A percentile compares a stretch with the other conserved stretches of the same genome.
Evolutionary conservation across 2,113 vertebrate species (phyloP).

Genomic region (Microtus montanus): DNA sequence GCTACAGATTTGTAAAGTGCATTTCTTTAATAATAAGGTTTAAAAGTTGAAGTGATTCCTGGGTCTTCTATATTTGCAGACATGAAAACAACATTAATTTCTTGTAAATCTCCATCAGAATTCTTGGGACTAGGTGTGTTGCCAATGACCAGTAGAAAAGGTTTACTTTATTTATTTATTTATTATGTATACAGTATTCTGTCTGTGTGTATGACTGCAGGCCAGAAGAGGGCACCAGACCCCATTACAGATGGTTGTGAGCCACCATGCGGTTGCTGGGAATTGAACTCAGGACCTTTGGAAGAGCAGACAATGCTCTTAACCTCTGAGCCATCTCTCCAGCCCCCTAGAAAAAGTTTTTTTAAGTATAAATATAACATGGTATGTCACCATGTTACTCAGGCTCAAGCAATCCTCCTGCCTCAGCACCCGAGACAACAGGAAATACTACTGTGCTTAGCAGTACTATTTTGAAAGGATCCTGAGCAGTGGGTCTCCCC

Average conservation of each 20-base stretch:
- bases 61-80: not conserved
- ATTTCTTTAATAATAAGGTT: not conserved
- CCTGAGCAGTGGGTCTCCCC: not conserved
- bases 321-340: no score
- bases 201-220: no score
- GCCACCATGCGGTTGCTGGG: no score
- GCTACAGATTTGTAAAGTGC: not conserved
- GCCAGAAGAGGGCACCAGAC: no score
- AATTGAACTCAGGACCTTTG: no score
- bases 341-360: no score
- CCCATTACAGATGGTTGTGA: no score
- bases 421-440: not conserved
- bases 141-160: not conserved
- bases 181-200: no score
- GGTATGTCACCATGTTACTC: not conserved
- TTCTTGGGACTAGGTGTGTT: not conserved
- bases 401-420: not conserved
- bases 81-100: not conserved
- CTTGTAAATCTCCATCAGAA: not conserved
- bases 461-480: not conserved
- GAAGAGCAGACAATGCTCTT: no score
- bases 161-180: no score
- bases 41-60: not conserved
- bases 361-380: not conserved
- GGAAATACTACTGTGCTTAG: not conserved